These are phyloP conservation scores for Dendrocincla fuliginosa DNA, from an alignment of 2,797 vertebrate genomes.

Conservation along the genomic window DNA sequence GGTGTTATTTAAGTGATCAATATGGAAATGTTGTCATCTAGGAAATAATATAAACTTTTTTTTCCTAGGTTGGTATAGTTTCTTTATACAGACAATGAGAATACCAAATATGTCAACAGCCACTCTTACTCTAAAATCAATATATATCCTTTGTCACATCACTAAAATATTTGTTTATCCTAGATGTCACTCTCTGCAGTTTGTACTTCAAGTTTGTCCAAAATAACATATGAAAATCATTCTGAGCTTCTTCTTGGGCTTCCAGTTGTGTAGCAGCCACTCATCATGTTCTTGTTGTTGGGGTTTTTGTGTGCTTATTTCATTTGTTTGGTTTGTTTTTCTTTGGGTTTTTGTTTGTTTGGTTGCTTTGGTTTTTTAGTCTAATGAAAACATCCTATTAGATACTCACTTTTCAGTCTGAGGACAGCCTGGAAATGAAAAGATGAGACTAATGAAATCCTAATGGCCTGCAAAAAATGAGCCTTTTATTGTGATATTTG, in stretches of 20 bases:
- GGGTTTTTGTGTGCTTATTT: neutral
- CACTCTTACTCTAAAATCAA: neutral
- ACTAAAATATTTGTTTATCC: neutral
- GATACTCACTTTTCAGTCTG: neutral
- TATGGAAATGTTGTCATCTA: neutral
- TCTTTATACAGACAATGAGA: neutral
- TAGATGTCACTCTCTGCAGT: neutral
- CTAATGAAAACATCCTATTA: neutral
- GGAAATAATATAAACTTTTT: neutral
- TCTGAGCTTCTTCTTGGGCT: neutral
- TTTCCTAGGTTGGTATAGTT: neutral
- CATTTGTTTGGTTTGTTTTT: neutral
- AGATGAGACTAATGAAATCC: slow-evolving; percentile 22
- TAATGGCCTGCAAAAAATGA: slow-evolving; percentile 15
- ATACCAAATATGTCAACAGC: neutral
- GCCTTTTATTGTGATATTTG: neutral
- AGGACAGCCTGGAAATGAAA: neutral
- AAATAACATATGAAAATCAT: neutral
- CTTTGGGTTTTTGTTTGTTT: neutral
- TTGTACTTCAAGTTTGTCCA: neutral
- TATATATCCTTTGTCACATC: neutral
- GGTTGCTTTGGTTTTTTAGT: neutral
- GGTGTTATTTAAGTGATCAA: neutral
- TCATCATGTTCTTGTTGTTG: neutral
- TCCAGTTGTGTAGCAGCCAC: neutral